These are phyloP conservation scores for Philhelius pedissequus DNA, from an alignment of 2,888 invertebrate species.

Conservation along the genomic window DNA sequence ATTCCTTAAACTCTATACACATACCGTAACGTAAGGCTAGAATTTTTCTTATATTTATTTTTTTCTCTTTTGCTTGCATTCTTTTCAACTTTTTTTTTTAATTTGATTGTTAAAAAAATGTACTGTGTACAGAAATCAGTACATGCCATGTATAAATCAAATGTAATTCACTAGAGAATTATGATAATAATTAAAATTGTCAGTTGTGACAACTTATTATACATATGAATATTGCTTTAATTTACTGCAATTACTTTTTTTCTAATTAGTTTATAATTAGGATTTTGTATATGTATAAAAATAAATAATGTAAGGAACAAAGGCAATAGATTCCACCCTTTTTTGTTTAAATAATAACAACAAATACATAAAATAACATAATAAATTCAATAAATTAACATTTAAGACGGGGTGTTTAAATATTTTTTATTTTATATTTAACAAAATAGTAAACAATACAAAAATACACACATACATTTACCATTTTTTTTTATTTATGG, in stretches of 20 bases:
- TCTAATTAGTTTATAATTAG: not conserved
- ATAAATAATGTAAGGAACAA: slow-evolving; percentile 3
- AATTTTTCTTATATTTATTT: slow-evolving; percentile 36
- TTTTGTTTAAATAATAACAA: slow-evolving; percentile 1
- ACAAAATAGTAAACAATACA: slow-evolving; percentile 40
- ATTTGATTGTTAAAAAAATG: slow-evolving; percentile 61
- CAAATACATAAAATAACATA: slow-evolving; percentile 1
- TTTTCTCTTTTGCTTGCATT: slow-evolving; percentile 18
- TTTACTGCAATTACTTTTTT: slow-evolving; percentile 41
- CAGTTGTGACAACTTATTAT: slow-evolving; percentile 41
- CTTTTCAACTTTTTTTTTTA: not conserved
- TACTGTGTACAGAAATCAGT: slow-evolving; percentile 45
- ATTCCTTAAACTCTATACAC: slow-evolving; percentile 61
- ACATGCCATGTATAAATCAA: not conserved
- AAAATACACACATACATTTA: slow-evolving; percentile 37
- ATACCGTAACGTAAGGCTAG: slow-evolving; percentile 63
- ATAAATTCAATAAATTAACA: slow-evolving; percentile 44
- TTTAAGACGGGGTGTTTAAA: not conserved
- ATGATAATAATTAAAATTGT: slow-evolving; percentile 12
- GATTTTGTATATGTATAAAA: not conserved
- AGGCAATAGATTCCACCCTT: slow-evolving; percentile 32
- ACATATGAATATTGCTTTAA: slow-evolving; percentile 65
- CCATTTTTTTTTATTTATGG: slow-evolving; percentile 43
- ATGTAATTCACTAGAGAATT: slow-evolving; percentile 27
- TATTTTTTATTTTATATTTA: not conserved